Conservation (phyloP, 2,888 invertebrate genomes). For the Drosophila mimetica region DNA sequence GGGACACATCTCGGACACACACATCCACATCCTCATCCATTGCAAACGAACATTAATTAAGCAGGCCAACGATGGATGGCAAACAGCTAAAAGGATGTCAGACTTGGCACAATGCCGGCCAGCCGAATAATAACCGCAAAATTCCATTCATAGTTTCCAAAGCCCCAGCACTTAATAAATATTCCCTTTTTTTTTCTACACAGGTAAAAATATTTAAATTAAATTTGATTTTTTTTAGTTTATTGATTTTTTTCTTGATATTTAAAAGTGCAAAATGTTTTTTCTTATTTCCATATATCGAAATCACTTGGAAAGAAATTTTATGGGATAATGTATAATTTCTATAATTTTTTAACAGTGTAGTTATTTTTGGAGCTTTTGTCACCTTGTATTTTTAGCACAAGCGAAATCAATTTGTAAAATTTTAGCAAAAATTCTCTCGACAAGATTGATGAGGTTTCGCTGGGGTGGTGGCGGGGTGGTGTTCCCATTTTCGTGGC, state of each 20-base stretch:
- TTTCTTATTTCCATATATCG: too few relatives aligned
- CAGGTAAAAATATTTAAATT: background rate
- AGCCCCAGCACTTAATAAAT: conserved; percentile 13
- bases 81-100: conserved; percentile 53
- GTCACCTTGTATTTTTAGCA: conserved; percentile 17
- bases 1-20: conserved; percentile 24
- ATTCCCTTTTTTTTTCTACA: background rate
- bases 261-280: too few relatives aligned
- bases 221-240: too few relatives aligned
- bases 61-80: conserved; percentile 61
- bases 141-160: conserved; percentile 40
- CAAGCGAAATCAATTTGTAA: conserved; percentile 29
- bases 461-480: background rate
- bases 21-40: conserved; percentile 32
- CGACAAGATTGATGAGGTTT: conserved; percentile 32
- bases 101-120: conserved; percentile 27
- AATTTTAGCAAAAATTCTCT: conserved; percentile 23
- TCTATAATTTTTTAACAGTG: background rate
- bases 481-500: conserved; percentile 27
- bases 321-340: too few relatives aligned
- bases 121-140: conserved; percentile 24
- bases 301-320: too few relatives aligned
- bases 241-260: too few relatives aligned
- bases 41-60: conserved; percentile 76
- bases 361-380: background rate